Conservation (phyloP, 2,888 invertebrate species). For the Ptycholaimellus sp. region DNA sequence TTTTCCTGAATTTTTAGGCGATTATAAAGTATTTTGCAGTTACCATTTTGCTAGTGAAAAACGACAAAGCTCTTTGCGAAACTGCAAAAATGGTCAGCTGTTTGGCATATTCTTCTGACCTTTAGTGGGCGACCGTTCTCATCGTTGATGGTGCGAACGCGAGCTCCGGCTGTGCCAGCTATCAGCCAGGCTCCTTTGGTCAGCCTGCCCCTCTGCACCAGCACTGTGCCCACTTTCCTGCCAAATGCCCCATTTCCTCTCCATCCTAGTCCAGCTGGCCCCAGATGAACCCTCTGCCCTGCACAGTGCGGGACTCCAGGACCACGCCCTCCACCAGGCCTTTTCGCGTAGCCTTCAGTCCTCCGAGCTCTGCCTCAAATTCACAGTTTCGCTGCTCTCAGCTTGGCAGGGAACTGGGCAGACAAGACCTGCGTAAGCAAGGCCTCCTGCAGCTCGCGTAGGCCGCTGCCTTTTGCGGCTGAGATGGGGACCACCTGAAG, state of each 20-base stretch:
- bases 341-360: conserved; percentile 53
- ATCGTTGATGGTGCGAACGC: conserved; percentile 17
- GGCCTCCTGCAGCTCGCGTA: conserved; percentile 54
- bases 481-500: conserved; percentile 13
- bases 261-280: neutral
- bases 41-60: too few relatives aligned
- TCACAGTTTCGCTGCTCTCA: too few relatives aligned
- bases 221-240: conserved; percentile 54
- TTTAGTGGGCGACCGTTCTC: conserved; percentile 11
- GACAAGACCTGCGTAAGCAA: too few relatives aligned
- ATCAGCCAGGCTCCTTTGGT: conserved; percentile 51
- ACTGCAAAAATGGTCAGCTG: conserved; percentile 18
- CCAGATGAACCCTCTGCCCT: conserved; percentile 38
- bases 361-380: conserved; percentile 49
- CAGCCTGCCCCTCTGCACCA: conserved; percentile 61
- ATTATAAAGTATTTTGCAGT: too few relatives aligned
- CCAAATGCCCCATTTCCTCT: conserved; percentile 12
- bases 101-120: conserved; percentile 11
- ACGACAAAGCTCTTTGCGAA: too few relatives aligned
- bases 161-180: conserved; percentile 48
- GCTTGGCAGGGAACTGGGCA: too few relatives aligned
- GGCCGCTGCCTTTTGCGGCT: too few relatives aligned
- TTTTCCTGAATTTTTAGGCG: too few relatives aligned
- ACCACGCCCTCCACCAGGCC: conserved; percentile 69
- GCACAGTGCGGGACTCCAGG: conserved; percentile 54